These are phyloP conservation scores for Scelioninae gen. 1 DNA, from an alignment of 2,888 invertebrate species.

Conservation along the genomic window DNA sequence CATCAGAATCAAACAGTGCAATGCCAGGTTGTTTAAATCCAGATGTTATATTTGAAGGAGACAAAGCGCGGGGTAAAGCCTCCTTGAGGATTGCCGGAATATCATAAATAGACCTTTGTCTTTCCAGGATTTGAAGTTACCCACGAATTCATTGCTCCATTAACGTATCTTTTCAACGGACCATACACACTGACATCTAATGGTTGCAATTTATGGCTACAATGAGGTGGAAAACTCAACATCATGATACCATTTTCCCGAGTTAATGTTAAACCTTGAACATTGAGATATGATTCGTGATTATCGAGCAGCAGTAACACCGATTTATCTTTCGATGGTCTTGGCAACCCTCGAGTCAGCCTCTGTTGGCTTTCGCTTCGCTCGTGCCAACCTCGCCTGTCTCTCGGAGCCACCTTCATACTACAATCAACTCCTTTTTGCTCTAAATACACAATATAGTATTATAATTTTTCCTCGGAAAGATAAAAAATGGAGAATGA, in stretches of 20 bases:
- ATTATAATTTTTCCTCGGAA: too few species aligned
- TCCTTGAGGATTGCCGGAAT: background rate
- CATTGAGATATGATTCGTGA: background rate
- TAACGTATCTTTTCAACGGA: background rate
- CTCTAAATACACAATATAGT: too few species aligned
- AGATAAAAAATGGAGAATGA: too few species aligned
- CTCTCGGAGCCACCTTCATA: too few species aligned
- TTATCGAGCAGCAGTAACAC: conserved; percentile 85
- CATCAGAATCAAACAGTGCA: too few species aligned
- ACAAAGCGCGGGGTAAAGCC: conserved; percentile 69
- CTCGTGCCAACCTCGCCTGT: too few species aligned
- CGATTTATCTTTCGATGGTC: too few species aligned
- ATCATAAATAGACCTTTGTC: background rate
- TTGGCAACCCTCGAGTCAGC: too few species aligned
- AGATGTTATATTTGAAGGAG: conserved; percentile 87
- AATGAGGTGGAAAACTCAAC: background rate
- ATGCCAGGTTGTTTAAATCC: conserved; percentile 87
- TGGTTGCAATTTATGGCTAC: conserved; percentile 3
- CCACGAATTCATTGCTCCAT: background rate
- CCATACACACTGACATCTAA: conserved; percentile 2
- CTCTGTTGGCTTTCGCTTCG: too few species aligned
- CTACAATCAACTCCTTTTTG: too few species aligned
- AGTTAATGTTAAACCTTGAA: background rate
- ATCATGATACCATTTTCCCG: background rate
- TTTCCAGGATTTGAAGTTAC: background rate